A percentile compares a stretch with the other conserved stretches of the same genome.
Evolutionary conservation across 2,797 vertebrate species (phyloP).

Genomic region (Coendou prehensilis): DNA sequence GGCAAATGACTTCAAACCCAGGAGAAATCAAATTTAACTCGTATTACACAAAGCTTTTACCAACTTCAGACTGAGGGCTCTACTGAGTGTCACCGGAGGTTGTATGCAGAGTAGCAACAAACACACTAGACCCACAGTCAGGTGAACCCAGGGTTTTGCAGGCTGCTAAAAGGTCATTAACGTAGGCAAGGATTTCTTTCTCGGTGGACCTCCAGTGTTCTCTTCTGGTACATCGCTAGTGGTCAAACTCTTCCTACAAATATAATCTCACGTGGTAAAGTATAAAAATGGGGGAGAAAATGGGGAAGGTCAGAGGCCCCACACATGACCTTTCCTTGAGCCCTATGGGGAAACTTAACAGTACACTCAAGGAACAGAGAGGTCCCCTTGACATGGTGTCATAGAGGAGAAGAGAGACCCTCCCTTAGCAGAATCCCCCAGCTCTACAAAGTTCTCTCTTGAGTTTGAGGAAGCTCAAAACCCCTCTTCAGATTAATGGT

Average conservation of each 20-base stretch:
- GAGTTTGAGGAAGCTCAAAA: not conserved
- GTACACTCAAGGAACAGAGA: not conserved
- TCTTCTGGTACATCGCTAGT: not conserved
- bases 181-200: not conserved
- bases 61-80: not conserved
- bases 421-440: not conserved
- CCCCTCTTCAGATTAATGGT: not conserved
- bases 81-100: not conserved
- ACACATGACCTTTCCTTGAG: not conserved
- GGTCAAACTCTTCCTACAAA: not conserved
- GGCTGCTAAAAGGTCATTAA: not conserved
- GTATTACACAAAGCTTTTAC: not conserved
- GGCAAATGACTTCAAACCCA: not conserved
- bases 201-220: not conserved
- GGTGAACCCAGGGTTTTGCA: not conserved
- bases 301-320: not conserved
- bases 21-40: not conserved
- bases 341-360: not conserved
- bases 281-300: not conserved
- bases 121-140: not conserved
- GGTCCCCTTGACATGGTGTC: fast-evolving
- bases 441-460: not conserved
- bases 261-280: not conserved
- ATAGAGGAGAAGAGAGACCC: not conserved
- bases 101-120: fast-evolving